Evolutionary conservation across 2,113 vertebrate species (phyloP), one percentile per base, ranked within the genome.

Genomic region (Atractosteus spatula): DNA sequence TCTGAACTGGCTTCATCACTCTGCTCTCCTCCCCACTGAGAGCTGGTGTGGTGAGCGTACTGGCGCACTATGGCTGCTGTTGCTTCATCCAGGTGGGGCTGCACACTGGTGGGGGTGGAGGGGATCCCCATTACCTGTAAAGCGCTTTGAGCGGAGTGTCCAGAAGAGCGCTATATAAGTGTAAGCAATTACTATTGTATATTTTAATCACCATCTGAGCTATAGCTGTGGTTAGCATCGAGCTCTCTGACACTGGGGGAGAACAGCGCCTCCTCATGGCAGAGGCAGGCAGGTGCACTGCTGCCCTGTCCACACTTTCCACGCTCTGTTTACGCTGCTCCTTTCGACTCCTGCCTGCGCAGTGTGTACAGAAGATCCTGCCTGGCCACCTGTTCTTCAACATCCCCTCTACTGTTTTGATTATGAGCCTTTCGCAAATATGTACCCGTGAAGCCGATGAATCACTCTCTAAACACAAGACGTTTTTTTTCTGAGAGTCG

Each of bases 381-480:
- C 77, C 79, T 65, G 2, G 59, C 73, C 82, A 86, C 83, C 76
- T 85, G 75, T 68, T 82, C 74, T 61, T 71, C 68, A 70, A 79
- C 74, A 75, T 74, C 81, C 54, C 41, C 41, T 45, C 56, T 69
- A 12, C 41, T 76, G 78, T 78, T 81, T 74, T 80, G 75, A 83
- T 77, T 82, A 78, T 59, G 56, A 74, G 62, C 45, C 41, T 70
- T 77, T 43, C 45, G 78, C 79, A 84, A 85, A 88, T 84, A 87
- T 81, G 77, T 78, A 77, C 79, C 70, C 71, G 75, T 54, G 56
- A 69, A 11, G 56, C 63, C 0, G 78, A 69, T 86, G 83, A 87
- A 61, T 89, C 87, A 88, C 65, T 82, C 55, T 74, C 66, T 76
- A 85, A 88, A 84, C 82, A 80, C 45, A 66, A 71, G 7, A 69